Base-by-base conservation (phyloP, 2,888 invertebrate species). In the Xanthorhoe spadicearia region DNA sequence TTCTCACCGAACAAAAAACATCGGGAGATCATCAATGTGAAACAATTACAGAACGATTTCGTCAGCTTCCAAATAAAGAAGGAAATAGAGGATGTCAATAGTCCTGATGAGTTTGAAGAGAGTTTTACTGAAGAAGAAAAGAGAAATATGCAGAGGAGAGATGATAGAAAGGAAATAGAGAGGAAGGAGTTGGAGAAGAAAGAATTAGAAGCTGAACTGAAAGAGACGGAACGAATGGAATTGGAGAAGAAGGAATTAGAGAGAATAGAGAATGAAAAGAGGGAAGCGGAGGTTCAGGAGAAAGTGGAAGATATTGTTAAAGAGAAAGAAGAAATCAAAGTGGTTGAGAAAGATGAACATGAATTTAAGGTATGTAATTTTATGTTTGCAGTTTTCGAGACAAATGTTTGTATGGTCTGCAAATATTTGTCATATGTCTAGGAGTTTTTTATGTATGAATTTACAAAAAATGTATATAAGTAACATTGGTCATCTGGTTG, bases 41-140 rank as follows among this genome's bases (percentile, higher is more conserved):
- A 90, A 73, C 90, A 93, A 64, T 57, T 93, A 19, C 93, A 93
- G 59, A 91, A 85, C 55, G 92, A 93, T 68, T 91, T 93, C 48
- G 92, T 91, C 19, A 90, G 85, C 64, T 83, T 90, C 55, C 86
- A 86, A 54, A 86, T 92, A 2, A 92, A 91, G 66, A 79, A 88
- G 35, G 92, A 91, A 71, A 73, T 79, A 15, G 77, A 79, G 38
- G 85, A 63, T 28, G 63, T 63, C 0, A 63, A 68, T 4, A 64
- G 61, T 54, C 64, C 68, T 0, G 64, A 64, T n/a, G 43, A 17
- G 7, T 54, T 68, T 1, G 57, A 61, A 18, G 64, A 83, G 1
- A 63, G 62, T 23, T 55, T 58, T 18, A 60, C 51, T 6, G 59
- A 63, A 28, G 55, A 55, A 9, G 67, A 67, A 35, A 56, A 56